phyloP scores from a whole-genome alignment of 2,797 vertebrate genomes.

The Muraenolepis orangiensis region DNA sequence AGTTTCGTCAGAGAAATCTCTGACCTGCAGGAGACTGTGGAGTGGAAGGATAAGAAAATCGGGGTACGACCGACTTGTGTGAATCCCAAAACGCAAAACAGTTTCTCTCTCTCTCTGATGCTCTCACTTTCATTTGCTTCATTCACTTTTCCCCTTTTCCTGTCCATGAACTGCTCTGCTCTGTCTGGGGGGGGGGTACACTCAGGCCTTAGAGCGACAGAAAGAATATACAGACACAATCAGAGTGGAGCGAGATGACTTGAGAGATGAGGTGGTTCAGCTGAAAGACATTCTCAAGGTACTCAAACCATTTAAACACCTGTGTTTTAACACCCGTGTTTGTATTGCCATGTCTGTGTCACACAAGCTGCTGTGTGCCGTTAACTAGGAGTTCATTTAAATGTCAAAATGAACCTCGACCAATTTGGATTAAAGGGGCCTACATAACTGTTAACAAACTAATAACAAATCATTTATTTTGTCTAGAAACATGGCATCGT shows the following conservation, averaged over 20 bases:
- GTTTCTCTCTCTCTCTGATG: background rate
- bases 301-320: conserved; percentile 43
- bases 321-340: background rate
- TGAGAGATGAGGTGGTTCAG: conserved; percentile 89
- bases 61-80: conserved; percentile 76
- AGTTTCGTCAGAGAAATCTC: conserved; percentile 86
- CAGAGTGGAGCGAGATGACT: conserved; percentile 89
- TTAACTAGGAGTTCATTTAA: background rate
- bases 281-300: conserved; percentile 95
- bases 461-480: background rate
- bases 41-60: conserved; percentile 99
- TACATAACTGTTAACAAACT: background rate
- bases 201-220: conserved; percentile 96
- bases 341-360: too few relatives aligned
- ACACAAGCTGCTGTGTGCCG: background rate
- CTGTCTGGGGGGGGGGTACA: conserved; percentile 30
- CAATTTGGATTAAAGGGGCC: too few relatives aligned
- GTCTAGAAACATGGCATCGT: conserved; percentile 90
- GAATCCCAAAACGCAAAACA: conserved; percentile 10
- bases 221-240: conserved; percentile 96
- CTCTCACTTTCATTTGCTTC: background rate
- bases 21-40: conserved; percentile 95
- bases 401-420: background rate
- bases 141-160: conserved; percentile 17
- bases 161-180: conserved; percentile 24